A percentile compares a stretch with the other conserved stretches of the same genome.
phyloP scores from a whole-genome alignment of 2,113 vertebrate genomes.

The Lates calcarifer region DNA sequence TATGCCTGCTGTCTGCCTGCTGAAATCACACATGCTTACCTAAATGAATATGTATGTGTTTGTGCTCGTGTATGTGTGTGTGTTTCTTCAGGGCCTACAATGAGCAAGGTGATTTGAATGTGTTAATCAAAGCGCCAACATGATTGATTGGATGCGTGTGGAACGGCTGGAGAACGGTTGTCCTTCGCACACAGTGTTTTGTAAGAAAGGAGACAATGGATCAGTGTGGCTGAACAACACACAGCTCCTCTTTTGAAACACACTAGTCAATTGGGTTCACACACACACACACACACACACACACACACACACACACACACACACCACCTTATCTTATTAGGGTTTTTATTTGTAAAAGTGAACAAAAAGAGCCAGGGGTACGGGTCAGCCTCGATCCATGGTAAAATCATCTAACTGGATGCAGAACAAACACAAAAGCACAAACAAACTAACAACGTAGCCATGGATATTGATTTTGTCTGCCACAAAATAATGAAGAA shows the following conservation, averaged over 20 bases:
- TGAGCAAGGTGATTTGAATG: slow-evolving; percentile 53
- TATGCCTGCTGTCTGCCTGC: slow-evolving; percentile 29
- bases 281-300: background rate
- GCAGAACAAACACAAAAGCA: slow-evolving; percentile 36
- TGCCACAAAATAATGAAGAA: slow-evolving; percentile 52
- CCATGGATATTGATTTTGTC: slow-evolving; percentile 52
- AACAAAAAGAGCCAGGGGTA: slow-evolving; percentile 7
- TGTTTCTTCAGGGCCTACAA: slow-evolving; percentile 13
- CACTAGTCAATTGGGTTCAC: background rate
- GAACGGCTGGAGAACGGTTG: background rate
- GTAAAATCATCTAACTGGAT: slow-evolving; percentile 59
- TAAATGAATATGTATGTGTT: slow-evolving; percentile 2
- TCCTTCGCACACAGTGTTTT: slow-evolving; percentile 32
- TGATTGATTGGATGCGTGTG: slow-evolving; percentile 49
- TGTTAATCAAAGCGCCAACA: slow-evolving; percentile 50
- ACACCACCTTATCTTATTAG: background rate
- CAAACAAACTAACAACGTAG: slow-evolving; percentile 10
- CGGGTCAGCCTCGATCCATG: slow-evolving; percentile 29
- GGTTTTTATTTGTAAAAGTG: background rate
- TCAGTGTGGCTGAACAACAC: slow-evolving; percentile 9
- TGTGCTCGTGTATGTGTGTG: slow-evolving; percentile 7
- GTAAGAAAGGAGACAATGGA: background rate
- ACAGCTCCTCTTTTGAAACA: background rate
- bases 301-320: background rate
- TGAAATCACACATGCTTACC: slow-evolving; percentile 42